A percentile compares a stretch with the other conserved stretches of the same genome.
These are phyloP conservation scores for Coenonympha glycerion DNA, from an alignment of 2,888 invertebrate species.

Conservation along the genomic window DNA sequence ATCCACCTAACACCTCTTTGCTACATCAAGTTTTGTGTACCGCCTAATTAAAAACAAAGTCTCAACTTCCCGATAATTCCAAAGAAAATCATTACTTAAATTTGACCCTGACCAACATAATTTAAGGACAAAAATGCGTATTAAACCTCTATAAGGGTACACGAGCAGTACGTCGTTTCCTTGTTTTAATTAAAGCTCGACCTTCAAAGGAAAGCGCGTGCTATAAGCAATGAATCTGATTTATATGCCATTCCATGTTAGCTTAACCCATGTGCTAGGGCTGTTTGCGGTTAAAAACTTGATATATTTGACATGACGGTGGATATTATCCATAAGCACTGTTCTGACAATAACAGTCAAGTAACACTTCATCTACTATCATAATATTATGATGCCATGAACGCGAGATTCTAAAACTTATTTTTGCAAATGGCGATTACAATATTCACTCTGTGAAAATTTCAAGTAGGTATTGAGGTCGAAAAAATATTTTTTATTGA, in stretches of 20 bases:
- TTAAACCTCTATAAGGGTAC: no score
- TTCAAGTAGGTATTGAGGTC: not conserved
- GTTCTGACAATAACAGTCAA: not conserved
- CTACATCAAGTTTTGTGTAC: no score
- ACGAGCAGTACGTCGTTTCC: not conserved
- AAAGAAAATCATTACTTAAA: no score
- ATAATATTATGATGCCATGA: not conserved
- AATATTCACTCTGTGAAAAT: no score
- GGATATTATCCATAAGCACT: constrained; percentile 1
- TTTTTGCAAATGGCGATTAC: no score
- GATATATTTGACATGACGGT: not conserved
- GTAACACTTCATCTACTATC: not conserved
- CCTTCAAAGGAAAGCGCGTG: not conserved
- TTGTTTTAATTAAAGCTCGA: not conserved
- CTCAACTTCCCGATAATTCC: no score
- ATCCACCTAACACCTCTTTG: no score
- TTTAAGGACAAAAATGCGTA: no score
- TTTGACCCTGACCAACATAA: no score
- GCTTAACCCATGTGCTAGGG: not conserved
- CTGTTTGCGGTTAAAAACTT: not conserved
- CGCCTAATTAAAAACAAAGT: no score
- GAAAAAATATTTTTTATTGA: not conserved
- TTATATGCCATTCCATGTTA: not conserved
- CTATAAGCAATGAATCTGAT: not conserved
- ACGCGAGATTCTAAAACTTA: not conserved